These are phyloP conservation scores for Hylaeus volcanicus DNA, from an alignment of 1,140 invertebrate species.

Conservation along the genomic window DNA sequence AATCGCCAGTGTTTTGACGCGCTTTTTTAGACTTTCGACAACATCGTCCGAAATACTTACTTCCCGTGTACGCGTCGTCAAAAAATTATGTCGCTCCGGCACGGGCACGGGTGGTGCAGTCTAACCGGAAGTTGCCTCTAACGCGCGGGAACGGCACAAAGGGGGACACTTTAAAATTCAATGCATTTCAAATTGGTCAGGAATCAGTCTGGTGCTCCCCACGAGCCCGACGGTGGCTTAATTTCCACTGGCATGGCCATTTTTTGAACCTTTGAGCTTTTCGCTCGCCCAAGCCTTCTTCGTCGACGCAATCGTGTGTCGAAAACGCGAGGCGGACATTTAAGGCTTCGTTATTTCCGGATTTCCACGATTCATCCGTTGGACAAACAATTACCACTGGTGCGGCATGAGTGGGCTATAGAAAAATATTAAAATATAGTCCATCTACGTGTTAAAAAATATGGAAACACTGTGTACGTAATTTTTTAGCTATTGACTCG, in stretches of 20 bases:
- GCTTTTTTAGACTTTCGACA: too few relatives aligned
- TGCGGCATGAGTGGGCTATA: too few relatives aligned
- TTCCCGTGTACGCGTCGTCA: background rate
- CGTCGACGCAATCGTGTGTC: constrained; percentile 6
- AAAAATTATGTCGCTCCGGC: constrained; percentile 36
- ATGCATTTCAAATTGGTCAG: constrained; percentile 79
- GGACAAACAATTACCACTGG: too few relatives aligned
- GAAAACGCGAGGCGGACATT: background rate
- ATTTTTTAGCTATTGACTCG: too few relatives aligned
- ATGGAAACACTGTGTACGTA: too few relatives aligned
- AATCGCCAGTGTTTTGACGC: too few relatives aligned
- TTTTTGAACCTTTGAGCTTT: constrained; percentile 49
- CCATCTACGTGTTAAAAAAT: too few relatives aligned
- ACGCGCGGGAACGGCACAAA: constrained; percentile 61
- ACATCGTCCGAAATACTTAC: too few relatives aligned
- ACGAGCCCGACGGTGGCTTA: constrained; percentile 54
- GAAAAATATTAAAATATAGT: too few relatives aligned
- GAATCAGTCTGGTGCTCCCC: constrained; percentile 61
- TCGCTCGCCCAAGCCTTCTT: constrained; percentile 11
- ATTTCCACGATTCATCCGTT: too few relatives aligned
- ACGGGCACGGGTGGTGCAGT: background rate
- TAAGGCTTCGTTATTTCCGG: too few relatives aligned
- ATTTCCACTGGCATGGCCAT: constrained; percentile 57
- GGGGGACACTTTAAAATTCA: constrained; percentile 78
- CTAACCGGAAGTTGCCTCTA: constrained; percentile 58